Conservation (phyloP, 2,888 invertebrate species). For the Ecdyonurus torrentis region DNA sequence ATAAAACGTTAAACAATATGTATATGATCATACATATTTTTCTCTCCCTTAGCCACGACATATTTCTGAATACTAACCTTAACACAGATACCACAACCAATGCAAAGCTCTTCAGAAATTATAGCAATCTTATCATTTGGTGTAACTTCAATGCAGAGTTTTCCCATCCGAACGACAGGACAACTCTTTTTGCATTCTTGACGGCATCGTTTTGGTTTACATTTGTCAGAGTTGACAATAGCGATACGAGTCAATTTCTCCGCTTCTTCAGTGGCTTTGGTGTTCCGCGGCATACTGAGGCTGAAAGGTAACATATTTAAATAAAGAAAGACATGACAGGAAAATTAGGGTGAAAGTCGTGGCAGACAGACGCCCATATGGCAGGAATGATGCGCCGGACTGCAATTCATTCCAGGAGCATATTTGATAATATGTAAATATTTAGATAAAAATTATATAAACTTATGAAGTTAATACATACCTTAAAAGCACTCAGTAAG, state of each 20-base stretch:
- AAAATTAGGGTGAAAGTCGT: neutral
- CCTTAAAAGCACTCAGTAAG: neutral
- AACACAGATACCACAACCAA: conserved; percentile 98
- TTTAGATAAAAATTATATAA: neutral
- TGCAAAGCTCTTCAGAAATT: conserved; percentile 96
- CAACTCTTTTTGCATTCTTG: conserved; percentile 98
- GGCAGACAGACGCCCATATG: neutral
- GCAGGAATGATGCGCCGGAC: neutral
- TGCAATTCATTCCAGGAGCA: too few species aligned
- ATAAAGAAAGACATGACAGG: too few species aligned
- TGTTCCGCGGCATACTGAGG: conserved; percentile 40
- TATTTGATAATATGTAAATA: too few species aligned
- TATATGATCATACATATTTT: too few species aligned
- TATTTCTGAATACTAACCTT: conserved; percentile 56
- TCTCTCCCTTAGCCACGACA: too few species aligned
- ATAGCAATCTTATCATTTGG: conserved; percentile 91
- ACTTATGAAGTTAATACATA: neutral
- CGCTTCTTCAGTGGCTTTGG: conserved; percentile 63
- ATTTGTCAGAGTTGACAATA: conserved; percentile 93
- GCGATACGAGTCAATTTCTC: conserved; percentile 95
- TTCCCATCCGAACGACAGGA: conserved; percentile 98
- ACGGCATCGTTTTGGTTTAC: conserved; percentile 97
- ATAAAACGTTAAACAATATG: too few species aligned
- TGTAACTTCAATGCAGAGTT: conserved; percentile 94
- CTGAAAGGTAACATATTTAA: too few species aligned